Conservation (phyloP, 2,113 vertebrate genomes). For the Telmatochromis sp. region DNA sequence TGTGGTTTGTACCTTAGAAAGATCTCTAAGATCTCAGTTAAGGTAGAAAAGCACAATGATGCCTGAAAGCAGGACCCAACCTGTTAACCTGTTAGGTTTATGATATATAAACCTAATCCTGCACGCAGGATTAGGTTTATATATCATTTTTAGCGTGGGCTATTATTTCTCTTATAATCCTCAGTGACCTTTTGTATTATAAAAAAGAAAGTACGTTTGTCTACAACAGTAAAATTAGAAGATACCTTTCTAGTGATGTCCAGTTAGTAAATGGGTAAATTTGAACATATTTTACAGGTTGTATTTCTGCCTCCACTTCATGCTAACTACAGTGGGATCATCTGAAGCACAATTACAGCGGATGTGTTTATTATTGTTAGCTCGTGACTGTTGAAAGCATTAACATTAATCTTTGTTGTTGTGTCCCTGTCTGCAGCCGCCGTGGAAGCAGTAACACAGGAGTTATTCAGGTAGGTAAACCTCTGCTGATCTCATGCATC, state of each 20-base stretch:
- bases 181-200: not conserved
- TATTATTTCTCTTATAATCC: not conserved
- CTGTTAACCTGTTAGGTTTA: not conserved
- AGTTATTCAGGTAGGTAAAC: slow-evolving; percentile 87
- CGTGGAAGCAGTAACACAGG: slow-evolving; percentile 88
- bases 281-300: not conserved
- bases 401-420: not conserved
- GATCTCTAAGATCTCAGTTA: not conserved
- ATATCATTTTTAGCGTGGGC: not conserved
- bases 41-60: not conserved
- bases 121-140: not conserved
- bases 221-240: not conserved
- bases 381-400: not conserved
- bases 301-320: not conserved
- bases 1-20: not conserved
- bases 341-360: not conserved
- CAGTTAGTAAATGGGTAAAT: not conserved
- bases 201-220: not conserved
- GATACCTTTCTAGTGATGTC: not conserved
- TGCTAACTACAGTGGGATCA: not conserved
- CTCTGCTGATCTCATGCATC: not conserved
- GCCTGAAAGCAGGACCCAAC: not conserved
- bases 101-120: not conserved
- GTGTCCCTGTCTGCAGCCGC: slow-evolving; percentile 70
- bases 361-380: not conserved